Evolutionary conservation across 2,113 vertebrate species (phyloP), one percentile per base, ranked within the genome.

Genomic region (Baryphthengus martii): DNA sequence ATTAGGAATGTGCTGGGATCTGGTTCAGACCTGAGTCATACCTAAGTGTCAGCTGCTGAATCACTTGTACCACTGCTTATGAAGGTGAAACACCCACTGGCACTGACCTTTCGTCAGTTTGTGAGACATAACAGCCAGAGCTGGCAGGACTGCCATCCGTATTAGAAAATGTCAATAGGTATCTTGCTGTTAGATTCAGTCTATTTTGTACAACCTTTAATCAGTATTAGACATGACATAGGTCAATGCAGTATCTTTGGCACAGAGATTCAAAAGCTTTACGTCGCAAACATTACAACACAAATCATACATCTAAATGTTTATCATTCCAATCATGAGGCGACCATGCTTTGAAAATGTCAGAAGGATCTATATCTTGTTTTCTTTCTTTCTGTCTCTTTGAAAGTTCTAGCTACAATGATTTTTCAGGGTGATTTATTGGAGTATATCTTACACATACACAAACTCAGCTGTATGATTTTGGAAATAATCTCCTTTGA

Each of bases 121-220:
- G 84, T 28, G 70, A 93, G 77, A 89, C 26, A 13, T 26, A 91
- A 87, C 44, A 81, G 80, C 24, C 72, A 85, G 62, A 93, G 73
- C 66, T 91, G 85, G 58, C 81, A 95, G 85, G 35, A 29, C 23
- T 76, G 70, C 62, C 1, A 3, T 85, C 67, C 0, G 5, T 93
- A 83, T 88, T 76, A 94, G 77, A 88, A 91, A 95, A 96, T 92
- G 89, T 94, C 95, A 95, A 94, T 95, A 96, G 58, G 42, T 89
- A 85, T 85, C 94, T 94, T 83, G 91, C 85, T 96, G 85, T 53
- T 95, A 93, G 74, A 65, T 91, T 89, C 93, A 95, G 81, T 66
- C 71, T 96, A 88, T 95, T 92, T 95, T 95, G 91, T 91, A 91
- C 91, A 95, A 79, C 58, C 93, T 91, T 96, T 95, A 95, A 93